Percentiles rank a stretch among this genome's conserved stretches.
Evolutionary conservation across 2,797 vertebrate genomes (phyloP).

Genomic region (Sebastolobus altivelis): DNA sequence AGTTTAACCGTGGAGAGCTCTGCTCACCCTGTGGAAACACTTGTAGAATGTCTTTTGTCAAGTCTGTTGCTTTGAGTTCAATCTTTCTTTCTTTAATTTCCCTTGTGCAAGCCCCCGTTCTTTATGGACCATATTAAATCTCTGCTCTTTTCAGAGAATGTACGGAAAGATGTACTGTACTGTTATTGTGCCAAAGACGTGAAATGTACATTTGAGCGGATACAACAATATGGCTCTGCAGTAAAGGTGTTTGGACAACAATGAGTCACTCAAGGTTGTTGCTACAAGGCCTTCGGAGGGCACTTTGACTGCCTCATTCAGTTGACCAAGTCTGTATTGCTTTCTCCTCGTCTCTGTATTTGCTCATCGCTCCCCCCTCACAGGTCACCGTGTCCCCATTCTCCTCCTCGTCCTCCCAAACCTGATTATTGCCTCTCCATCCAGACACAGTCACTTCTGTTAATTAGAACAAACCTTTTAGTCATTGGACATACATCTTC

Average conservation of each 20-base stretch:
- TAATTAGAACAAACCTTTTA: slow-evolving; percentile 83
- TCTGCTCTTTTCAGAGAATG: slow-evolving; percentile 9
- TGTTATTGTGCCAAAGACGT: not conserved
- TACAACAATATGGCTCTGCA: slow-evolving; percentile 2
- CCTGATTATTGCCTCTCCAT: slow-evolving; percentile 78
- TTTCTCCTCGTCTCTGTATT: slow-evolving; percentile 35
- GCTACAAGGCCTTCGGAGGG: slow-evolving; percentile 34
- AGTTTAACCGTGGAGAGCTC: not conserved
- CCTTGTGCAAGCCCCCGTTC: not conserved
- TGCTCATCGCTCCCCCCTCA: slow-evolving; percentile 28
- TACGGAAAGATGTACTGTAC: not conserved
- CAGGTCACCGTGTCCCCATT: slow-evolving; percentile 69
- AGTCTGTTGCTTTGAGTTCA: not conserved
- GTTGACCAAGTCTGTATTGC: slow-evolving; percentile 54
- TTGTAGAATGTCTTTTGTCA: not conserved
- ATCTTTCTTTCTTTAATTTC: not conserved
- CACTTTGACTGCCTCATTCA: slow-evolving; percentile 45
- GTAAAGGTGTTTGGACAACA: slow-evolving; percentile 42
- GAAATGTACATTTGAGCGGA: not conserved
- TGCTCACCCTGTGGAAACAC: not conserved
- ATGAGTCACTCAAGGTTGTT: slow-evolving; percentile 66
- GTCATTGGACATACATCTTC: slow-evolving; percentile 64
- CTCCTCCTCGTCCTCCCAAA: slow-evolving; percentile 74
- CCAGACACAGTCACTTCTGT: slow-evolving; percentile 73
- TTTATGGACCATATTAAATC: not conserved